phyloP scores from a whole-genome alignment of 2,797 vertebrate species.

The Pangasius larnaudii region DNA sequence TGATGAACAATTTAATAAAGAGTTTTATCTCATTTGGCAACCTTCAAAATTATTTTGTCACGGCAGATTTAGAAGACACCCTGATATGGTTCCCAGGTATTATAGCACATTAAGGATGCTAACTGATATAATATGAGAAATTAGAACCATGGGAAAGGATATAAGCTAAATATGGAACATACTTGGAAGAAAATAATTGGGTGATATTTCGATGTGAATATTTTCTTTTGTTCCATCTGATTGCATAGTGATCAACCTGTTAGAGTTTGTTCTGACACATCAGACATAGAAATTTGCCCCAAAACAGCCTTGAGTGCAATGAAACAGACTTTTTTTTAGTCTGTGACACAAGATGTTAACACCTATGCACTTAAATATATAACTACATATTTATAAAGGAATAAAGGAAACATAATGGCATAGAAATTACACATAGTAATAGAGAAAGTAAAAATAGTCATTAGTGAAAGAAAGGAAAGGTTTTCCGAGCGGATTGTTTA shows the following conservation, averaged over 20 bases:
- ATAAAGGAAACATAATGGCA: slow-evolving; percentile 63
- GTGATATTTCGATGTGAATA: background rate
- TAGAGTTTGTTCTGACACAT: background rate
- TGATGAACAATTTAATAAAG: slow-evolving; percentile 4
- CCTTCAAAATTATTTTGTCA: slow-evolving; percentile 67
- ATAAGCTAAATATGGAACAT: slow-evolving; percentile 2
- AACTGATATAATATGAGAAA: slow-evolving; percentile 8
- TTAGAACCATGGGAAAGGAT: background rate
- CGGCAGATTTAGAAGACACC: slow-evolving; percentile 61
- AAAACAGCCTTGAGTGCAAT: background rate
- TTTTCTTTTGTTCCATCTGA: background rate
- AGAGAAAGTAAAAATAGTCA: slow-evolving; percentile 61
- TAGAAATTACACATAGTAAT: slow-evolving; percentile 61
- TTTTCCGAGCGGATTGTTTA: slow-evolving; percentile 56
- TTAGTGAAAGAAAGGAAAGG: slow-evolving; percentile 59
- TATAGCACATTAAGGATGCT: slow-evolving; percentile 66
- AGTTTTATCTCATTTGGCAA: slow-evolving; percentile 61
- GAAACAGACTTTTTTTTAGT: background rate
- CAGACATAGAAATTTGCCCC: background rate
- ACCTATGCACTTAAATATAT: slow-evolving; percentile 41
- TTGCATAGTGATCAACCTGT: background rate
- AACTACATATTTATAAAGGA: slow-evolving; percentile 58
- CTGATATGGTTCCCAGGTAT: slow-evolving; percentile 62
- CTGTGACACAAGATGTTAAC: background rate
- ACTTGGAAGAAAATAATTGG: background rate